Evolutionary conservation across 2,797 vertebrate genomes (phyloP).

Genomic region (Lophotriccus pileatus): DNA sequence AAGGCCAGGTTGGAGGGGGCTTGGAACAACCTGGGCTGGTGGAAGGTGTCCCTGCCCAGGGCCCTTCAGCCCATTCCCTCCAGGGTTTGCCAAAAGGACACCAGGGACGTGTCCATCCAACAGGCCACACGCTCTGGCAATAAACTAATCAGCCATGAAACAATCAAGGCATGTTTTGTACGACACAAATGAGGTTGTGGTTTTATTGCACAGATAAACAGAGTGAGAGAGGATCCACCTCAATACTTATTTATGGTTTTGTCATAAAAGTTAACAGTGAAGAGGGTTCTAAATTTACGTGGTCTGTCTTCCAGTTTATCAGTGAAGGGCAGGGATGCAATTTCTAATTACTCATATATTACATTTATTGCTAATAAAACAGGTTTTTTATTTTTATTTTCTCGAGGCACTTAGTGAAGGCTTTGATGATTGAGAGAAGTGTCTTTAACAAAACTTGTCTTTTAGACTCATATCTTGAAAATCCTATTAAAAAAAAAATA

Average conservation of each 20-base stretch:
- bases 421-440: neutral
- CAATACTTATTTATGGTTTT: constrained; percentile 15
- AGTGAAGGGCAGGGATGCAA: neutral
- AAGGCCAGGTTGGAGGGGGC: neutral
- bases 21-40: rapidly evolving
- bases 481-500: neutral
- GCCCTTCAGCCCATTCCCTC: neutral
- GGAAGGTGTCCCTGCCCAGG: neutral
- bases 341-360: neutral
- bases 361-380: neutral
- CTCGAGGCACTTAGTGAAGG: neutral
- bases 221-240: neutral
- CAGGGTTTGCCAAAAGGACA: neutral
- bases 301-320: neutral
- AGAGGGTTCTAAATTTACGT: neutral
- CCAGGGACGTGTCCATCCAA: neutral
- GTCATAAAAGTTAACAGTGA: neutral
- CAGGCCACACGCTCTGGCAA: neutral
- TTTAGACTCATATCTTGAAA: neutral
- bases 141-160: neutral
- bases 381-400: neutral
- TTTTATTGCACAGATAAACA: neutral
- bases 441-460: neutral
- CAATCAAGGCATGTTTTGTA: neutral
- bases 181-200: neutral